Evolutionary conservation across 2,113 vertebrate genomes (phyloP), one percentile per base, ranked within the genome.

Genomic region (Arvicanthis niloticus): DNA sequence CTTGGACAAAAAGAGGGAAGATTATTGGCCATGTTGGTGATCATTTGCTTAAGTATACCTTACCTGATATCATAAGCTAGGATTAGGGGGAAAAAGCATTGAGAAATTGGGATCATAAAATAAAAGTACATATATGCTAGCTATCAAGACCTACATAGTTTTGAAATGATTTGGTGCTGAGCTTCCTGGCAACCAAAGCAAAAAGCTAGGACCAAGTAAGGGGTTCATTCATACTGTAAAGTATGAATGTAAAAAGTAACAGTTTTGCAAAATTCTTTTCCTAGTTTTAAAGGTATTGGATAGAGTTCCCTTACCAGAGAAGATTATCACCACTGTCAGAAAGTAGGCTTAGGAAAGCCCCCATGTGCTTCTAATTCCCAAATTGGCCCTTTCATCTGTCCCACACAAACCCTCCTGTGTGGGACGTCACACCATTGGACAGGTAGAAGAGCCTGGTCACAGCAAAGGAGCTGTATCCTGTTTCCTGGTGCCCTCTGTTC

Each of bases 121-220:
- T 53, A n/a, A 11, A 13, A 88, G 65, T 15, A 45, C 16, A 51
- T 24, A 24, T 22, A 6, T 81, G 80, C 53, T 58, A 76, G n/a
- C 26, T 12, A 34, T 58, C 45, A 58, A 92, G 53, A 81, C 11
- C 56, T 80, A 81, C 4, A 1, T 48, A 89, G 70, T 89, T 86
- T 89, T 95, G 80, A 24, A 91, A 89, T 86, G 77, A 26, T 85
- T 91, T 89, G 62, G 75, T 37, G 40, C 40, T 80, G 56, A 78
- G 80, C 53, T 97, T 95, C 40, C 45, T 93, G 65, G 56, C 51
- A 15, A 37, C 62, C 75, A 93, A 67, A 90, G 72, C 88, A 90
- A 87, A 93, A 89, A 70, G 62, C 82, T 67, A 94, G 67, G 34
- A 72, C 29, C n/a, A 88, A 29, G 31, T 72, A 58, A 88, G 78